Conservation (phyloP, 2,888 invertebrate species). For the Drosophila pseudotakahashii region DNA sequence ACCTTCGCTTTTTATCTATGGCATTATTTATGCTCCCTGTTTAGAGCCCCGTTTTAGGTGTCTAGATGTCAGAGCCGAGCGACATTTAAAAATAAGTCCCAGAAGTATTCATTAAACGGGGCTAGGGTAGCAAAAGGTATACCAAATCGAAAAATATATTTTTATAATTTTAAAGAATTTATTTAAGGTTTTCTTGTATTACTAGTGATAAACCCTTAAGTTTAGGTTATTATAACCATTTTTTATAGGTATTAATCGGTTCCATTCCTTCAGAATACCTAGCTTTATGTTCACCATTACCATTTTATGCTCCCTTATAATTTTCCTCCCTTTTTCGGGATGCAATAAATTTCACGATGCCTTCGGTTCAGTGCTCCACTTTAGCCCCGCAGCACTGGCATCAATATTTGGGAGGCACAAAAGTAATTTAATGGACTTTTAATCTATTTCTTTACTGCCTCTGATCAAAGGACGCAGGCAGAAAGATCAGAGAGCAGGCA, state of each 20-base stretch:
- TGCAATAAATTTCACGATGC: constrained; percentile 69
- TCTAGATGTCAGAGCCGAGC: constrained; percentile 45
- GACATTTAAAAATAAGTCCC: constrained; percentile 62
- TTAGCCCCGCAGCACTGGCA: constrained; percentile 40
- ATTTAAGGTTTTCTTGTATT: not conserved
- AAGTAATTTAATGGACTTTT: constrained; percentile 74
- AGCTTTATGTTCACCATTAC: constrained; percentile 17
- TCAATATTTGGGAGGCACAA: constrained; percentile 59
- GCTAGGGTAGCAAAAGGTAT: not conserved
- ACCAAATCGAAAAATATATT: too few relatives aligned
- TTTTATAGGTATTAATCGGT: constrained; percentile 1
- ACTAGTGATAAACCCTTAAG: too few relatives aligned
- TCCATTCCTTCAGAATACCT: not conserved
- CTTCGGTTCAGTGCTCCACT: constrained; percentile 22
- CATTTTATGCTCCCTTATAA: constrained; percentile 33
- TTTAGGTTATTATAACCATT: not conserved
- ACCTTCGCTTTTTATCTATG: constrained; percentile 40
- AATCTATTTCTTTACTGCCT: constrained; percentile 64
- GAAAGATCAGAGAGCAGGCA: constrained; percentile 18
- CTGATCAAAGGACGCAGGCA: constrained; percentile 58
- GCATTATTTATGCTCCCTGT: constrained; percentile 62
- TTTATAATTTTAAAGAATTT: not conserved
- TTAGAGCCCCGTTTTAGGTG: constrained; percentile 47
- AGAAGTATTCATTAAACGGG: constrained; percentile 28
- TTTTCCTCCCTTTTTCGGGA: constrained; percentile 15